phyloP scores from a whole-genome alignment of 2,888 invertebrate genomes.

The Thereva nobilitata region DNA sequence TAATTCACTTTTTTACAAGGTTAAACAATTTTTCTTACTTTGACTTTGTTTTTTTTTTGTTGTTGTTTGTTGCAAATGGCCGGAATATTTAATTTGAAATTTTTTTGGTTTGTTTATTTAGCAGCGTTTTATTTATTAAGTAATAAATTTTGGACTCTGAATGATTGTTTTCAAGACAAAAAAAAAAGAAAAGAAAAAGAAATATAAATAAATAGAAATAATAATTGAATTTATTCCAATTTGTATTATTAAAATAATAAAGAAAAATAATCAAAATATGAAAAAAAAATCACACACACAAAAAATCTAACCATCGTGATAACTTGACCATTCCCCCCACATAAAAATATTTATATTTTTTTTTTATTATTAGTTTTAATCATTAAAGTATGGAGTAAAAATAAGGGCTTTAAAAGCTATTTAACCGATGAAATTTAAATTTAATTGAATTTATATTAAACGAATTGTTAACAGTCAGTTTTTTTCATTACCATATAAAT shows the following conservation, averaged over 20 bases:
- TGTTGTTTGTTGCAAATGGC: slow-evolving; percentile 6
- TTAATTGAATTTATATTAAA: slow-evolving; percentile 47
- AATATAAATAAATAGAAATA: neutral
- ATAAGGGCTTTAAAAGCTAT: slow-evolving; percentile 34
- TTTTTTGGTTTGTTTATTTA: too few species aligned
- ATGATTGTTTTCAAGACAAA: slow-evolving; percentile 5
- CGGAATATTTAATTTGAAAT: too few species aligned
- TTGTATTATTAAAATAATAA: neutral
- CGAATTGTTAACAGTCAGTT: slow-evolving; percentile 59
- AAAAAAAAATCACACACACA: slow-evolving; percentile 3
- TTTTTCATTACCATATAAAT: slow-evolving; percentile 22
- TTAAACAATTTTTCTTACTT: slow-evolving; percentile 1
- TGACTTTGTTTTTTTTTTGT: neutral
- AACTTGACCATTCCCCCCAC: slow-evolving; percentile 33
- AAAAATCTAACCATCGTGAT: slow-evolving; percentile 3
- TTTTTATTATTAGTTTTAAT: slow-evolving; percentile 17
- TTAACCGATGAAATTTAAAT: slow-evolving; percentile 27
- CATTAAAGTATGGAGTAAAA: slow-evolving; percentile 32
- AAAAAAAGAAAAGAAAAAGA: slow-evolving; percentile 2
- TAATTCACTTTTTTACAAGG: slow-evolving; percentile 27
- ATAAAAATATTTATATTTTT: slow-evolving; percentile 3
- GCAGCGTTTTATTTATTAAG: too few species aligned
- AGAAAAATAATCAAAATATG: slow-evolving; percentile 3
- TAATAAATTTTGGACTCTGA: neutral
- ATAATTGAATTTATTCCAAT: too few species aligned